Base-by-base conservation (phyloP, 2,113 vertebrate genomes). In the Taurulus bubalis region DNA sequence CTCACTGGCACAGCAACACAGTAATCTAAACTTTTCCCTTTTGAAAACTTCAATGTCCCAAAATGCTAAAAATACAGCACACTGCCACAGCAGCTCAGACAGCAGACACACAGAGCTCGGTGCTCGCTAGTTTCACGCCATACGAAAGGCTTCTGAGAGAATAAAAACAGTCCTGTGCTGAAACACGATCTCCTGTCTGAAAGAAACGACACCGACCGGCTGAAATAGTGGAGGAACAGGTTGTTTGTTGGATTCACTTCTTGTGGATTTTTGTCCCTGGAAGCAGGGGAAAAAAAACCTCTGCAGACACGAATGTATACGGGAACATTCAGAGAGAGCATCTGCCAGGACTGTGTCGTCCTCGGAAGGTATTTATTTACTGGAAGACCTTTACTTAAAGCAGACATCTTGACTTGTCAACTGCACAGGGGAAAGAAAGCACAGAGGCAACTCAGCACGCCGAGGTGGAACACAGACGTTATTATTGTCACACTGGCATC, bases 1-100 rank as follows among this genome's bases (percentile, higher is more conserved):
- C 77, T 89, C 77, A 22, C 64, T 90, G 85, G 81, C 83, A 87
- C 40, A 66, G 55, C 75, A 77, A 79, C 78, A 85, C 65, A 83
- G 65, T 14, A 55, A 78, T 11, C 26, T 65, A 55, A 85, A 83
- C 64, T 80, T 83, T 77, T 36, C 65, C 60, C 47, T 77, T 69
- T 32, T 75, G 68, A 86, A 87, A 84, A 82, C 75, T 86, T 86
- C 55, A 71, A 71, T 47, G 62, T 78, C 55, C 66, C 40, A 71
- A 74, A 51, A 77, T 32, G 63, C 80, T 83, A 81, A 86, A 86
- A 91, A 86, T 85, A 83, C 58, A 56, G 64, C 58, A 20, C 3
- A 14, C 24, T 42, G 75, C 75, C 55, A 82, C 75, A 71, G 34
- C 63, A 24, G 77, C 73, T 71, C 86, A 71, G 68, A 58, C 72